Evolutionary conservation across 2,888 invertebrate species (phyloP).

Genomic region (Bugula neritina): DNA sequence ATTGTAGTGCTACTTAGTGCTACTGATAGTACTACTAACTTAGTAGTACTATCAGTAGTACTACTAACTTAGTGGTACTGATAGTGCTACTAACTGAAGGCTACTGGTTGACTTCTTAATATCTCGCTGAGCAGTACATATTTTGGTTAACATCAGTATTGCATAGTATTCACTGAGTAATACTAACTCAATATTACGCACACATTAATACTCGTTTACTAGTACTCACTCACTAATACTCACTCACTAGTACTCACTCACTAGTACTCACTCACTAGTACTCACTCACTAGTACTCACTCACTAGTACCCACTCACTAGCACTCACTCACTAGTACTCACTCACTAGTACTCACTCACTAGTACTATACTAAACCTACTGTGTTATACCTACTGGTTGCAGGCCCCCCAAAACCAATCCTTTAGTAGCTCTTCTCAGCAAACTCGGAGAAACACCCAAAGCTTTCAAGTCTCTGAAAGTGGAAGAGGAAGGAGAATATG

Average conservation of each 20-base stretch:
- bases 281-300: not conserved
- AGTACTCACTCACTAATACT: constrained; percentile 6
- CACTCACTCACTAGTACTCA: constrained; percentile 2
- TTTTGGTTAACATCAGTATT: too few species aligned
- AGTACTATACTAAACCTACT: too few species aligned
- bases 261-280: constrained; percentile 6
- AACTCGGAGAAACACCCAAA: constrained; percentile 2
- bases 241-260: constrained; percentile 1
- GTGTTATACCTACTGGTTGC: too few species aligned
- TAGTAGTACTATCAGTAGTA: too few species aligned
- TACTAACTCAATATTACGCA: not conserved
- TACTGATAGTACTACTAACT: too few species aligned
- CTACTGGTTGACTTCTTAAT: too few species aligned
- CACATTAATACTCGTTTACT: not conserved
- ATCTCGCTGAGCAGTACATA: too few species aligned
- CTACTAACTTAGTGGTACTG: too few species aligned
- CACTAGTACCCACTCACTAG: constrained; percentile 2
- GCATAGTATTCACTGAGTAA: not conserved
- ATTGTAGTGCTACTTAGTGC: too few species aligned
- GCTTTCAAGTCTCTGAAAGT: not conserved
- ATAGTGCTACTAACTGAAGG: too few species aligned
- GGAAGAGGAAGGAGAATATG: not conserved
- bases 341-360: constrained; percentile 1
- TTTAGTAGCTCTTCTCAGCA: not conserved
- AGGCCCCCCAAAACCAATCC: not conserved